Evolutionary conservation across 2,888 invertebrate species (phyloP).

Genomic region (Eupithecia vulgata): DNA sequence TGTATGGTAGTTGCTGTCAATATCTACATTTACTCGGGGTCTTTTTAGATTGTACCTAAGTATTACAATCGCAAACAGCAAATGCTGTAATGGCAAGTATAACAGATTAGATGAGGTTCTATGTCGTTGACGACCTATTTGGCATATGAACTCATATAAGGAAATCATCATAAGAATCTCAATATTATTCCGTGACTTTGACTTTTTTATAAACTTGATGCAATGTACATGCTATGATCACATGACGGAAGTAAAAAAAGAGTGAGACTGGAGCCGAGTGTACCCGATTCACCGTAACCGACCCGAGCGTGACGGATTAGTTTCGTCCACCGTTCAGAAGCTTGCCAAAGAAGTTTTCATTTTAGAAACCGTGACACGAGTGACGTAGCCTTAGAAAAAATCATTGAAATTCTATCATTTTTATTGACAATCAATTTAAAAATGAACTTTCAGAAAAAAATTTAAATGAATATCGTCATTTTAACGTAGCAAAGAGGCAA

Average conservation of each 20-base stretch:
- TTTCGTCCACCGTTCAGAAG: neutral
- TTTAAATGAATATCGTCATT: conserved; percentile 33
- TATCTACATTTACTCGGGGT: no score
- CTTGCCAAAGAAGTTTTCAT: neutral
- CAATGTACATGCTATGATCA: neutral
- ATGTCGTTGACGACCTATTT: neutral
- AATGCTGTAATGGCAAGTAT: no score
- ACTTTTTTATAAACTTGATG: neutral
- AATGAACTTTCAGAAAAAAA: conserved; percentile 6
- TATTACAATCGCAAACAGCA: no score
- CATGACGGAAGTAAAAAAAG: neutral
- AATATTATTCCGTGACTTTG: neutral
- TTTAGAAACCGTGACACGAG: neutral
- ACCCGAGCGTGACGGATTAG: neutral
- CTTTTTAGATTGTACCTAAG: no score
- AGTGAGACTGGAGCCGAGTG: neutral
- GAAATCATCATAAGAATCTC: neutral
- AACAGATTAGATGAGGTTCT: neutral
- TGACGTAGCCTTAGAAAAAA: neutral
- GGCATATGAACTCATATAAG: neutral
- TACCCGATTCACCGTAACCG: neutral
- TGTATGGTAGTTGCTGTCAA: no score
- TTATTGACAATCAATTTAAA: conserved; percentile 7
- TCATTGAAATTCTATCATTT: neutral
- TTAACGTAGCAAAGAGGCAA: conserved; percentile 21